Evolutionary conservation across 2,113 vertebrate species (phyloP).

Genomic region (Hemiscyllium ocellatum): DNA sequence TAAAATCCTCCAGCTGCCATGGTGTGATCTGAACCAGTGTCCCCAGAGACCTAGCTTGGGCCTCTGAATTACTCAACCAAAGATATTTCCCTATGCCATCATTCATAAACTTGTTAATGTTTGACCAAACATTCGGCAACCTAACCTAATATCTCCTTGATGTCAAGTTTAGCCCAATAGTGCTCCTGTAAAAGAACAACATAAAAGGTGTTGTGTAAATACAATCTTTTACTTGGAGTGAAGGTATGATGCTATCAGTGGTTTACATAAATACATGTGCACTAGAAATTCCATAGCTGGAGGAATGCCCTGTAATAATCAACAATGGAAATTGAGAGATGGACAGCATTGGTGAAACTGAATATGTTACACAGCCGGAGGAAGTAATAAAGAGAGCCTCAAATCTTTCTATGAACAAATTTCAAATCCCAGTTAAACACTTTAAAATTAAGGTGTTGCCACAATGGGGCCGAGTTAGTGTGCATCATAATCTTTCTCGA

Average conservation of each 20-base stretch:
- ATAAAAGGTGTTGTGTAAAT: not conserved
- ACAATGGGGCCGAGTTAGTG: not conserved
- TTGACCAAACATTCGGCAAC: no score
- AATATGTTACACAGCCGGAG: not conserved
- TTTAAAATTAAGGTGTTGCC: no score
- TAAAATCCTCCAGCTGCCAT: no score
- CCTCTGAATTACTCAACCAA: no score
- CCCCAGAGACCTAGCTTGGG: no score
- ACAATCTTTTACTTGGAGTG: not conserved
- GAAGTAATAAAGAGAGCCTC: no score
- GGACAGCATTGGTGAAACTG: not conserved
- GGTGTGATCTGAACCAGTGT: no score
- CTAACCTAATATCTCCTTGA: no score
- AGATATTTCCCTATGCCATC: no score
- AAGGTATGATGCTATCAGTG: not conserved
- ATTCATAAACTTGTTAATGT: no score
- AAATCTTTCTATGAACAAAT: not conserved
- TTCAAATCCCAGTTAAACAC: not conserved
- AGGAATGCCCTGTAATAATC: not conserved
- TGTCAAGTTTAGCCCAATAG: no score
- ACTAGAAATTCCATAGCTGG: not conserved
- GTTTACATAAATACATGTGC: not conserved
- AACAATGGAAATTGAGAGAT: not conserved
- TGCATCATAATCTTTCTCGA: not conserved
- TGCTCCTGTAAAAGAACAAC: not conserved